These are phyloP conservation scores for Furcula furcula DNA, from an alignment of 2,888 invertebrate genomes.

Conservation along the genomic window DNA sequence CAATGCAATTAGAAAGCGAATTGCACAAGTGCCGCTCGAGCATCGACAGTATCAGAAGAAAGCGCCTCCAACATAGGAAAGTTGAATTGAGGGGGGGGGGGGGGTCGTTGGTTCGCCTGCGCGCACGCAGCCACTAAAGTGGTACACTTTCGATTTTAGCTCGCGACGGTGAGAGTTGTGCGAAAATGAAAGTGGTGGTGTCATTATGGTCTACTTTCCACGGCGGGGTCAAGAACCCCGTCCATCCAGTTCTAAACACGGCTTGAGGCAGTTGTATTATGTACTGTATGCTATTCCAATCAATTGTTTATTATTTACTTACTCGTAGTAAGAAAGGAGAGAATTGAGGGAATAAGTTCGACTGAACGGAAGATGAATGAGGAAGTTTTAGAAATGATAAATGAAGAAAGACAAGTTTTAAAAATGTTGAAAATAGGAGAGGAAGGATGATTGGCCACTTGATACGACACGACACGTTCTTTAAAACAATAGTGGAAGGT, in stretches of 20 bases:
- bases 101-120: constrained; percentile 47
- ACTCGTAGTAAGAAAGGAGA: too few relatives aligned
- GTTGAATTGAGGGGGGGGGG: constrained; percentile 48
- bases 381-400: too few relatives aligned
- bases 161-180: constrained; percentile 79
- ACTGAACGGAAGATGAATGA: too few relatives aligned
- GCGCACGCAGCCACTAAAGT: constrained; percentile 75
- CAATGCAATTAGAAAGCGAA: constrained; percentile 80
- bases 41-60: constrained; percentile 62
- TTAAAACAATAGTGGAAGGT: too few relatives aligned
- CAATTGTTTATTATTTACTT: too few relatives aligned
- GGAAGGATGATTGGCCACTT: too few relatives aligned
- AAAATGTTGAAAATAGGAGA: too few relatives aligned
- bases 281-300: too few relatives aligned
- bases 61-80: constrained; percentile 75
- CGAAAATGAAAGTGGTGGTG: constrained; percentile 83
- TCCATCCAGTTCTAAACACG: constrained; percentile 52
- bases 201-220: constrained; percentile 80
- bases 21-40: constrained; percentile 65
- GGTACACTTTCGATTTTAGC: constrained; percentile 79
- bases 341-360: too few relatives aligned
- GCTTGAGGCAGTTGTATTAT: too few relatives aligned
- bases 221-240: constrained; percentile 70
- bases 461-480: too few relatives aligned
- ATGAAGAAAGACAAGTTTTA: too few relatives aligned